Evolutionary conservation across 1,140 invertebrate genomes (phyloP).

Genomic region (Drosophila ercepeae): DNA sequence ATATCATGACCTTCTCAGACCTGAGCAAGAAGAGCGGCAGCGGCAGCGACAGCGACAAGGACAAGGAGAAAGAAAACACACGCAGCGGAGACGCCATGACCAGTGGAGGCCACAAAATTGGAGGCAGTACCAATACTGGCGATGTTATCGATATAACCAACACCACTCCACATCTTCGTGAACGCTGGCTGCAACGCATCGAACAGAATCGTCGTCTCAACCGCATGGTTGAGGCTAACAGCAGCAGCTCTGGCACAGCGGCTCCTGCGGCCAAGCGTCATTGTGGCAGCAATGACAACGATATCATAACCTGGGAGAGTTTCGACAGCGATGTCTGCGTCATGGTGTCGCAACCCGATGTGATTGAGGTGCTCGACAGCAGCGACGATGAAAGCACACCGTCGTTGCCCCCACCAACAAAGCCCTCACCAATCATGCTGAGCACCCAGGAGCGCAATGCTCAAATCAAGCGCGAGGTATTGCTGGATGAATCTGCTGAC

Average conservation of each 20-base stretch:
- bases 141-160: not conserved
- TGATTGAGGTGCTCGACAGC: constrained; percentile 52
- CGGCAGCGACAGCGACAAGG: not conserved
- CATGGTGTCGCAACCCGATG: not conserved
- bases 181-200: not conserved
- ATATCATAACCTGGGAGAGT: constrained; percentile 30
- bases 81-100: constrained; percentile 2
- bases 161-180: not conserved
- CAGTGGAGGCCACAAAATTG: constrained; percentile 49
- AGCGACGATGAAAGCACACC: not conserved
- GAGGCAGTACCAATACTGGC: not conserved
- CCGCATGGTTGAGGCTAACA: not conserved
- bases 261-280: constrained; percentile 8
- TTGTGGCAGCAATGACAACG: not conserved
- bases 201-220: not conserved
- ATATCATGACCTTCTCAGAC: constrained; percentile 57
- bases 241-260: too few relatives aligned
- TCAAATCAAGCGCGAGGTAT: constrained; percentile 70
- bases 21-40: constrained; percentile 12
- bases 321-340: constrained; percentile 48
- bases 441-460: constrained; percentile 52
- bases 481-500: constrained; percentile 58
- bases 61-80: not conserved
- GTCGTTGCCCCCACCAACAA: not conserved
- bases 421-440: not conserved